These are phyloP conservation scores for Melanchra persicariae DNA, from an alignment of 2,888 invertebrate genomes.

Conservation along the genomic window DNA sequence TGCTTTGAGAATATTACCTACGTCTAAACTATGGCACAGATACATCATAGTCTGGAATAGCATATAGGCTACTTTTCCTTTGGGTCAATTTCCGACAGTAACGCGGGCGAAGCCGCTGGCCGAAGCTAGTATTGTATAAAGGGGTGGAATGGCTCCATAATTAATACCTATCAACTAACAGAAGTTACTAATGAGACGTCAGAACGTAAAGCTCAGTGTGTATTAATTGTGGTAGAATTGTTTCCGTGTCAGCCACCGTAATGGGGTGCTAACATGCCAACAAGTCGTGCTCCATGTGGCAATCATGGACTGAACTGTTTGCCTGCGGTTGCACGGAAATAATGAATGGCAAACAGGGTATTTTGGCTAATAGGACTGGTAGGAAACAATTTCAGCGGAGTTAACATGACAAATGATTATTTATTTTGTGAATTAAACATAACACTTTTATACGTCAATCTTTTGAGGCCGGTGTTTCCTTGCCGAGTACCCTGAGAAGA, in stretches of 20 bases:
- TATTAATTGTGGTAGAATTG: conserved; percentile 67
- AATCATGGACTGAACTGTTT: conserved; percentile 46
- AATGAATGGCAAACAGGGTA: conserved; percentile 18
- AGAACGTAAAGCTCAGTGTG: conserved; percentile 54
- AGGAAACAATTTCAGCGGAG: not conserved
- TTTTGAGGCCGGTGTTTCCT: too few relatives aligned
- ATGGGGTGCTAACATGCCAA: conserved; percentile 69
- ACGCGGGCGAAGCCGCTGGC: too few relatives aligned
- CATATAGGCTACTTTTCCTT: too few relatives aligned
- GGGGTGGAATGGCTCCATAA: conserved; percentile 12
- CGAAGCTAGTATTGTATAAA: not conserved
- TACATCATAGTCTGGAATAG: too few relatives aligned
- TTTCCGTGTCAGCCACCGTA: conserved; percentile 68
- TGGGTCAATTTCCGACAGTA: too few relatives aligned
- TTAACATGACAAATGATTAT: not conserved
- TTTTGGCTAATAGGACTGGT: conserved; percentile 13
- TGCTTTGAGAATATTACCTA: too few relatives aligned
- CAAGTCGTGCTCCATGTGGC: conserved; percentile 60
- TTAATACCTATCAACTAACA: conserved; percentile 9
- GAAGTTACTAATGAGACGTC: conserved; percentile 64
- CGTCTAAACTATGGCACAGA: too few relatives aligned
- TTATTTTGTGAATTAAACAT: too few relatives aligned
- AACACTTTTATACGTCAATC: too few relatives aligned
- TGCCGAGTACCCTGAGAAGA: too few relatives aligned
- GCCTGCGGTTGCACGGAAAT: conserved; percentile 28